Evolutionary conservation across 2,888 invertebrate species (phyloP), one percentile per base, ranked within the genome.

Genomic region (Nomada flava): DNA sequence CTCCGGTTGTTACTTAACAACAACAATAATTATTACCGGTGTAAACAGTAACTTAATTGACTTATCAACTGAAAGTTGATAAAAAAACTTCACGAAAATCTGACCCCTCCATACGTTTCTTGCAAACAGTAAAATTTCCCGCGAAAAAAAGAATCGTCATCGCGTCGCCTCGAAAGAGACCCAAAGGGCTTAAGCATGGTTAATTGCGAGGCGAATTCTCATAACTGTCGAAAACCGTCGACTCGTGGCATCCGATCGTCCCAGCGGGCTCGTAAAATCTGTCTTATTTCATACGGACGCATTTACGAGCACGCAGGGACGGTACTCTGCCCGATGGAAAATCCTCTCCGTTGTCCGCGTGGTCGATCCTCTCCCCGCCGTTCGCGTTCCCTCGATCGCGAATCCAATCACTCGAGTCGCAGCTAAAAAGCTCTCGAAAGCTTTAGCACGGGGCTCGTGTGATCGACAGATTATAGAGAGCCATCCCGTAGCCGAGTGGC

Each of bases 381-480:
- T 52, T 65, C 59, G 26, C 18, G 52, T 79, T 78, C 63, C 20
- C 78, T 68, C 63, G 78, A 79, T 68, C 79, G 57, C 76, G 67
- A 64, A 42, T 73, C 65, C 68, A 70, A 76, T 83, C 73, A 63
- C 70, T 82, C 72, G 76, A 74, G 52, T 65, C 47, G 42, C 73
- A 42, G 73, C 63, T 82, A 77, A 77, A 82, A 82, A 78, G 78
- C 83, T 64, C 83, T 83, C 78, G 63, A 83, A 20, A 71, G 63
- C 70, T 68, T 76, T 29, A 71, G 62, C 29, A 44, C 42, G 71
- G 59, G 68, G 53, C 50, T 53, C 76, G 82, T 86, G 87, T 78
- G 74, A 72, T 82, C 82, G 86, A 87, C 88, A 87, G 87, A 78
- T 87, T 82, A 79, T 80, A 79, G 78, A 88, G 86, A 74, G 78